Base-by-base conservation (phyloP, 1,140 invertebrate genomes). In the Drosophila watanabei region DNA sequence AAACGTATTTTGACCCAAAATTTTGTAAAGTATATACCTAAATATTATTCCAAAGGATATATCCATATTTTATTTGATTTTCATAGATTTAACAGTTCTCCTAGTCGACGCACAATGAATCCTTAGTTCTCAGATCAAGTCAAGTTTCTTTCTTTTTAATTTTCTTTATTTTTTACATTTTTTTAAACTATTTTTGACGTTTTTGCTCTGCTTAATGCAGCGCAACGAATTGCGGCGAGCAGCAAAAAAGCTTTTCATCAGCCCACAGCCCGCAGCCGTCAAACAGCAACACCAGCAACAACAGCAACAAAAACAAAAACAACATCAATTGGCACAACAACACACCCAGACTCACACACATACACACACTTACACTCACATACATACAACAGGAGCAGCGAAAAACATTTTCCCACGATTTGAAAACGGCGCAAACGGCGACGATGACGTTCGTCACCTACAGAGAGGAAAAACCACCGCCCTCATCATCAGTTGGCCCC, bases 181-280 rank as follows among this genome's bases (percentile, higher is more conserved):
- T 79, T 57, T 37, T 37, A 6, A 16, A 14, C 13, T 24, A 28
- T 9, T 51, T 51, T 51, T 32, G 65, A 52, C 54, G 57, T 69
- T 66, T 66, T 60, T 78, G 75, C 75, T 66, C 70, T 87, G 83
- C 82, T 86, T 86, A 86, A 86, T 86, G 82, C 82, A 86, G 82
- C 75, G 75, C 82, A 87, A 86, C 82, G 79, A 86, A 86, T 86
- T 79, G 82, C 82, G 82, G 83, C 82, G 65, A 73, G 69, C 71
- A 69, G 71, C 69, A 73, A 73, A 73, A 86, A 86, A 75, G 61
- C 84, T 86, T 86, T 86, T 86, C 82, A 86, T 86, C 82, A 86
- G 83, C 82, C 83, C 79, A 86, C 82, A 73, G 46, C 24, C 77
- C 60, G 75, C 72, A 70, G 58, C 57, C 61, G 63, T 75, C 61